phyloP scores from a whole-genome alignment of 1,140 invertebrate species.

The Tetragnatha versicolor region DNA sequence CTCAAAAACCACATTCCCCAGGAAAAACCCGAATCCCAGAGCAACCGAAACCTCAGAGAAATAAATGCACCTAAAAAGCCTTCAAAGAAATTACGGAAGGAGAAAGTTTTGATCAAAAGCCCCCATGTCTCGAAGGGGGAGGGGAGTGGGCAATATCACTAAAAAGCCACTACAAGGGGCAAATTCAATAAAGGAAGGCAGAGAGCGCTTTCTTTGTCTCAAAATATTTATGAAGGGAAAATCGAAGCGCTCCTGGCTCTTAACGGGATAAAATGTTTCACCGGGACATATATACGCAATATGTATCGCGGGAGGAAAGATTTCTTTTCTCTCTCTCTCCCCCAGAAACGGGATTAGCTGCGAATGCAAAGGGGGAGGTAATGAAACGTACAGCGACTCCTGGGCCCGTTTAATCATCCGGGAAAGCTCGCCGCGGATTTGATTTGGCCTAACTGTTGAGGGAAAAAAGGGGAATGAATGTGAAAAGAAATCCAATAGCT shows the following conservation, averaged over 20 bases:
- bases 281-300: background rate
- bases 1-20: no score
- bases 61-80: background rate
- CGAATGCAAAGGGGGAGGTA: no score
- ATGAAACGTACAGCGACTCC: no score
- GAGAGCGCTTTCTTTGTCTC: slow-evolving; percentile 17
- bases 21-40: background rate
- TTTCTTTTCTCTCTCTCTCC: background rate
- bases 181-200: slow-evolving; percentile 22
- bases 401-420: no score
- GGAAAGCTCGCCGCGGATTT: no score
- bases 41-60: background rate
- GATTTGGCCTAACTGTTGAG: no score
- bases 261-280: slow-evolving; percentile 16
- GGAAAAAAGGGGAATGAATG: no score
- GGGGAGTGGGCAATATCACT: background rate
- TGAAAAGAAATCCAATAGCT: no score
- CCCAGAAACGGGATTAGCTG: background rate
- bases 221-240: slow-evolving; percentile 22
- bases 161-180: slow-evolving; percentile 1
- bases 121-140: background rate
- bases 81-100: background rate
- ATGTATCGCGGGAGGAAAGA: slow-evolving; percentile 5
- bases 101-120: no score
- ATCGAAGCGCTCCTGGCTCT: background rate